Evolutionary conservation across 2,888 invertebrate species (phyloP), one percentile per base, ranked within the genome.

Genomic region (Agonopterix heracliana): DNA sequence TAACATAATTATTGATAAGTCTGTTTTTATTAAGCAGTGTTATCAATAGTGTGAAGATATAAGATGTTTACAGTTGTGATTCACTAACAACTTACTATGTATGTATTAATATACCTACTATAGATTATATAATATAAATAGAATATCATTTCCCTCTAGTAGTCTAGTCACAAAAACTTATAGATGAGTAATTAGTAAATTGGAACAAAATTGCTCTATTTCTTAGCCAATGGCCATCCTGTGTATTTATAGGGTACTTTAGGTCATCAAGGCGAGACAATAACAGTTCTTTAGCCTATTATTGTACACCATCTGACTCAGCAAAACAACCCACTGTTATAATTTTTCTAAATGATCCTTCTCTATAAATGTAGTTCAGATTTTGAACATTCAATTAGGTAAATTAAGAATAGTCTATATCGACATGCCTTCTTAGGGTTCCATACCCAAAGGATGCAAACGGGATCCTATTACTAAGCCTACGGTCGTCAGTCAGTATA

Each of bases 31-130:
- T 71, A 74, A 73, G 68, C 74, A 64, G 49, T 65, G 63, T 74
- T 78, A 79, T 79, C 78, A 71, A 60, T 65, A 71, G 64, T 72
- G 66, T 54, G 63, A 41, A 64, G 64, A 72, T 66, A 60, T 50
- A 71, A 71, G 71, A 76, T 74, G 72, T 77, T 73, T 72, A 67
- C 57, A 34, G 58, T 58, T 55, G 60, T 77, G 78, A 78, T 70
- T 75, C 71, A 78, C 63, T 61, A 53, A 54, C 49, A 41, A 13
- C 26, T 59, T 56, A 59, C 55, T 57, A 59, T 57, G 61, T 26
- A 26, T 26, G 61, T 59, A 64, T 55, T 54, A 53, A 55, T 50
- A 51, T 14, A 50, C 54, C 52, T 53, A 50, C 41, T 55, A 34
- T 42, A n/a, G 41, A 45, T 58, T 54, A 54, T 49, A 62, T 60